Evolutionary conservation across 2,888 invertebrate genomes (phyloP).

Genomic region (Alloplasta piceator): DNA sequence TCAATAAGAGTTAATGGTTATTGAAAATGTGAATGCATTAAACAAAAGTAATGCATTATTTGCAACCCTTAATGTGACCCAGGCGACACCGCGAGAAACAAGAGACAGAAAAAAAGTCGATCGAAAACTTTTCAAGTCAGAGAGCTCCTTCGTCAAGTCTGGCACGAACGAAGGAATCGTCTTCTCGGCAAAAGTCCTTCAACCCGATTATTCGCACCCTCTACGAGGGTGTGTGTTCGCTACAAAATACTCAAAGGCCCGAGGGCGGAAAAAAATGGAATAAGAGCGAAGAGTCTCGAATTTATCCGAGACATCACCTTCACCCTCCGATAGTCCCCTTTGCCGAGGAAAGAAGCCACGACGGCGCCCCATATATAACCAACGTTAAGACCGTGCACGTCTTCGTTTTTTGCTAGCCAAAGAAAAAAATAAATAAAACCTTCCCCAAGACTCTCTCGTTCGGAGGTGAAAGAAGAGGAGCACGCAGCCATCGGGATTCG

Average conservation of each 20-base stretch:
- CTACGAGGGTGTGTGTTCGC: constrained; percentile 57
- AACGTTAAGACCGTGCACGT: constrained; percentile 38
- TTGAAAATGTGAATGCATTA: too few relatives aligned
- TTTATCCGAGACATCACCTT: constrained; percentile 56
- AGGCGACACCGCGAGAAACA: background rate
- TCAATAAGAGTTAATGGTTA: too few relatives aligned
- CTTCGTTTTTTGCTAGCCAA: constrained; percentile 21
- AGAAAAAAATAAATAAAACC: constrained; percentile 22
- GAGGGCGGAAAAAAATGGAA: constrained; percentile 19
- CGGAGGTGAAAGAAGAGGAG: constrained; percentile 48
- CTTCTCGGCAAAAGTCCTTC: constrained; percentile 14
- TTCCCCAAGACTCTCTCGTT: constrained; percentile 7
- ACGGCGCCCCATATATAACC: constrained; percentile 40
- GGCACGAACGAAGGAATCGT: constrained; percentile 13
- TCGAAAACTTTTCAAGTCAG: constrained; percentile 55
- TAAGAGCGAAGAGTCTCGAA: constrained; percentile 49
- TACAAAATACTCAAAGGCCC: constrained; percentile 47
- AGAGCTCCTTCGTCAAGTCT: background rate
- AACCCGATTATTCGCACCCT: constrained; percentile 50
- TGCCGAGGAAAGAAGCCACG: constrained; percentile 35
- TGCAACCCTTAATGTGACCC: too few relatives aligned
- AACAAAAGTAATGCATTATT: too few relatives aligned
- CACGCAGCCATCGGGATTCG: constrained; percentile 38
- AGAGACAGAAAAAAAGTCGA: constrained; percentile 27
- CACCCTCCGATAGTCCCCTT: constrained; percentile 31